Percentiles rank a stretch among this genome's conserved stretches.
phyloP scores from a whole-genome alignment of 2,113 vertebrate species.

The Candoia aspera region DNA sequence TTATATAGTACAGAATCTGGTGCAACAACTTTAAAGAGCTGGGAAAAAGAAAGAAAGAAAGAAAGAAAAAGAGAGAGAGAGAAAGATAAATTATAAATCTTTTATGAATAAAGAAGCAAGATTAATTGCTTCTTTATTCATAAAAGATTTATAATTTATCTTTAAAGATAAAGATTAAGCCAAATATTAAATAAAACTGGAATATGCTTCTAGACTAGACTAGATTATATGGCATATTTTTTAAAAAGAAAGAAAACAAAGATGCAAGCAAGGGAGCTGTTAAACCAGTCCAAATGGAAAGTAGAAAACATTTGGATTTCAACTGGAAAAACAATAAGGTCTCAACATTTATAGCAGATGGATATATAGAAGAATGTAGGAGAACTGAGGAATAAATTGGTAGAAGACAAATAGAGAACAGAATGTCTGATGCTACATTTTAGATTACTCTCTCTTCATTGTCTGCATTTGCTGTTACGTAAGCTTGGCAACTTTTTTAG shows the following conservation, averaged over 20 bases:
- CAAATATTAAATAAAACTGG: constrained; percentile 31
- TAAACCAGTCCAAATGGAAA: constrained; percentile 14
- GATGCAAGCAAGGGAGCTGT: background rate
- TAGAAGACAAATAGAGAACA: background rate
- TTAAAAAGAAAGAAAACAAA: background rate
- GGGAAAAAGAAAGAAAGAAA: background rate
- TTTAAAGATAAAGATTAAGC: too few species aligned
- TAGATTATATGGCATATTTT: background rate
- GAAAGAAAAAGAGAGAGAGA: background rate
- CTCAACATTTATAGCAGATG: background rate
- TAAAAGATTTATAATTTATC: too few species aligned
- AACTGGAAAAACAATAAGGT: background rate
- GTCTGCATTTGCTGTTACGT: background rate
- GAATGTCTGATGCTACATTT: background rate
- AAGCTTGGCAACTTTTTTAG: background rate
- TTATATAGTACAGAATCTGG: constrained; percentile 3
- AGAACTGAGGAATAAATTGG: background rate
- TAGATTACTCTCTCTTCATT: background rate
- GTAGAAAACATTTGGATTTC: background rate
- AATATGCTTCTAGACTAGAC: background rate
- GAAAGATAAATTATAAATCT: constrained; percentile 3
- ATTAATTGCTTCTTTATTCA: too few species aligned
- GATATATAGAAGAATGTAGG: constrained; percentile 2
- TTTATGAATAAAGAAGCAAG: constrained; percentile 23
- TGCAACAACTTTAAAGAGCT: background rate